A percentile compares a stretch with the other conserved stretches of the same genome.
phyloP scores from a whole-genome alignment of 2,797 vertebrate genomes.

The Gymnothorax javanicus region DNA sequence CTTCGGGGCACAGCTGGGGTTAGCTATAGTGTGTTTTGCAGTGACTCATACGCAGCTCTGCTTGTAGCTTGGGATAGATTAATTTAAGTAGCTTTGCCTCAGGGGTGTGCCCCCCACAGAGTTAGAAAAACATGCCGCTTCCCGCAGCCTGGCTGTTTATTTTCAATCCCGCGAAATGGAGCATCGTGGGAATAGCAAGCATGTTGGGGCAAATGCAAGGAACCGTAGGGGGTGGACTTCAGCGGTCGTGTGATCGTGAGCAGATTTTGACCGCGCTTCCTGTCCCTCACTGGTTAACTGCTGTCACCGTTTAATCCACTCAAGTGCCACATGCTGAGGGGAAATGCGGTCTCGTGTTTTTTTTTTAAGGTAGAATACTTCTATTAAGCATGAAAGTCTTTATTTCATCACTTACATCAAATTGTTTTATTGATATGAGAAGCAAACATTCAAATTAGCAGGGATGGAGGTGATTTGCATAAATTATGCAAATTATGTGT shows the following conservation, averaged over 20 bases:
- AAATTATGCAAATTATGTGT: no score
- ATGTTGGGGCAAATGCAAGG: no score
- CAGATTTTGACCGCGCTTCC: not conserved
- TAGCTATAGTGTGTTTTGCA: not conserved
- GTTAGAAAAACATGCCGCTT: not conserved
- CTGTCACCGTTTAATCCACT: not conserved
- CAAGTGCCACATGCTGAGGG: not conserved
- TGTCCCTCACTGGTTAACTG: not conserved
- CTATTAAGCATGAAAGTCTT: no score
- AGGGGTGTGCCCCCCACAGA: not conserved
- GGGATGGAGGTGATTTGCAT: no score
- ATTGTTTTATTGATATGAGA: no score
- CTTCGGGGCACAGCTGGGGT: not conserved
- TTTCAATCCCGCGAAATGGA: not conserved
- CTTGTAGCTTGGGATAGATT: not conserved
- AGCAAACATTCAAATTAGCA: no score
- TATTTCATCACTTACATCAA: no score
- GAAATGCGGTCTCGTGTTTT: not conserved
- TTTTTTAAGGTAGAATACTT: no score
- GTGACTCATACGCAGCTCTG: not conserved
- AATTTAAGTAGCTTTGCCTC: not conserved
- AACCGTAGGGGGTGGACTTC: no score
- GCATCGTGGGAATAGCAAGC: not conserved
- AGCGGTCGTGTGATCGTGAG: not conserved
- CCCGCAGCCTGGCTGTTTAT: not conserved